Evolutionary conservation across 2,797 vertebrate species (phyloP), one percentile per base, ranked within the genome.

Genomic region (Octomys mimax): DNA sequence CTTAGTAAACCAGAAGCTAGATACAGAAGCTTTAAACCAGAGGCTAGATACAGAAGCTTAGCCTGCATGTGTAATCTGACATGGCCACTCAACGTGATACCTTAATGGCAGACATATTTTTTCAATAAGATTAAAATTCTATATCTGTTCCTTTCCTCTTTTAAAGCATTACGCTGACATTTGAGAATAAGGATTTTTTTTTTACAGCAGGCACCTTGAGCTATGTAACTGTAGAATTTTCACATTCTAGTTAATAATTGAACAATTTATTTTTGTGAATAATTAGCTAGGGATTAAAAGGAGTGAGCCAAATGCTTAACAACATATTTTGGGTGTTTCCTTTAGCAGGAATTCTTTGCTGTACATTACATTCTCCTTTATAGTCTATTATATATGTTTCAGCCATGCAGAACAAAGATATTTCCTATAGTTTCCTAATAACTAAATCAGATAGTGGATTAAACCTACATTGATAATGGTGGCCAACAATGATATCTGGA

Each of bases 221-320:
- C 70, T 89, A 79, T 62, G 68, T 26, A 78, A 57, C 33, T 93
- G 68, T 75, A 61, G 22, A 71, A 64, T 82, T 96, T 78, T 39
- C 36, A 16, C 10, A 13, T 52, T 36, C 18, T 78, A 87, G 68
- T 3, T 42, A 95, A 85, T 92, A 92, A 94, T 86, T 90, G 46
- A 96, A 83, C 21, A 90, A 92, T 57, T 46, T 96, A 8, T 33
- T 95, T 91, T 73, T 71, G 57, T 89, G 26, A 39, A 91, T 94
- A 68, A 71, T 86, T 68, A 82, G 33, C 92, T 75, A 89, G 61
- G 92, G 83, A 92, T 84, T 87, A 54, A 86, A 81, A 89, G 57
- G 19, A 86, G 1, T 42, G 19, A 26, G 24, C 6, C 75, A 92
- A 93, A 61, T 77, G 13, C 4, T 75, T 95, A 86, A 87, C n/a